A percentile compares a stretch with the other conserved stretches of the same genome.
These are phyloP conservation scores for Steromphala cineraria DNA, from an alignment of 2,888 invertebrate genomes.

Conservation along the genomic window DNA sequence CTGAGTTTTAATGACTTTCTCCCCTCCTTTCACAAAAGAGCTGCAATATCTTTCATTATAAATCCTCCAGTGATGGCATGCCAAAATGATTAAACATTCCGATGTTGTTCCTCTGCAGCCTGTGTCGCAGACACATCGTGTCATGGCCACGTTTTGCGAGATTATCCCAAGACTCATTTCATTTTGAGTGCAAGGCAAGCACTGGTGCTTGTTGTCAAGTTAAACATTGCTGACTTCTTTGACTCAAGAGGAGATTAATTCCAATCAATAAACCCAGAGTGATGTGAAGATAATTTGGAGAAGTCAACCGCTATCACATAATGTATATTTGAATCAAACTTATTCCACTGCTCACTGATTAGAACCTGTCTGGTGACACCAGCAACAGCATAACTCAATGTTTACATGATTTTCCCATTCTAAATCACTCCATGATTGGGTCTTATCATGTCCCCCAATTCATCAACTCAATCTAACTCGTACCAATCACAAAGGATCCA, in stretches of 20 bases:
- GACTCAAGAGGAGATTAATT: not conserved
- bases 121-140: not conserved
- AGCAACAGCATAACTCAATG: not conserved
- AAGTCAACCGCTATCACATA: not conserved
- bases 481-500: too few species aligned
- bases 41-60: constrained; percentile 14
- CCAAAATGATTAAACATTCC: constrained; percentile 8
- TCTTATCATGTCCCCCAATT: too few species aligned
- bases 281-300: not conserved
- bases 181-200: constrained; percentile 15
- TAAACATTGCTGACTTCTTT: constrained; percentile 1
- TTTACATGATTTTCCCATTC: not conserved
- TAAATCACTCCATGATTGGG: not conserved
- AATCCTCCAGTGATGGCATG: constrained; percentile 17
- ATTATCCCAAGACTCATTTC: constrained; percentile 12
- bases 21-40: constrained; percentile 9
- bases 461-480: too few species aligned
- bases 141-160: not conserved
- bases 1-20: constrained; percentile 7
- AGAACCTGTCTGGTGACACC: not conserved
- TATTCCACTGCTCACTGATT: not conserved
- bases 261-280: constrained; percentile 9
- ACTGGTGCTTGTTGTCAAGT: constrained; percentile 6
- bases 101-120: constrained; percentile 7
- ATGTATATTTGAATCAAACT: constrained; percentile 2